Evolutionary conservation across 2,888 invertebrate genomes (phyloP).

Genomic region (Caenorhabditis sinica): DNA sequence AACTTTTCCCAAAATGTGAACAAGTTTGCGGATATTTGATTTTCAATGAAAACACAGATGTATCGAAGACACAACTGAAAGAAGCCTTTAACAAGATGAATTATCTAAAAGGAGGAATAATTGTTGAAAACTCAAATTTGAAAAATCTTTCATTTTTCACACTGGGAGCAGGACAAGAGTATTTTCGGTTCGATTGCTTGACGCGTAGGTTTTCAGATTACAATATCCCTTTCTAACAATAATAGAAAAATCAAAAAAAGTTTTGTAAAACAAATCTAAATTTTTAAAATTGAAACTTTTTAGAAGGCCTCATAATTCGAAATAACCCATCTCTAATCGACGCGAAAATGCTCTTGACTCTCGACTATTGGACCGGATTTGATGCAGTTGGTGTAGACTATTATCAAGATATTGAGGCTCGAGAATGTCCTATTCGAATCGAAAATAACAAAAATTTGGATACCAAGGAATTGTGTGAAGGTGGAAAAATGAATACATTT

Average conservation of each 20-base stretch:
- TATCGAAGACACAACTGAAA: background rate
- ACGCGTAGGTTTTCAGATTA: background rate
- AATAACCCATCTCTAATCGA: background rate
- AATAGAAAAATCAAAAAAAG: too few species aligned
- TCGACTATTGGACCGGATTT: background rate
- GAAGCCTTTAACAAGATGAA: background rate
- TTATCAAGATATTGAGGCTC: background rate
- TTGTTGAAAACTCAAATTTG: background rate
- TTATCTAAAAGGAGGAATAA: background rate
- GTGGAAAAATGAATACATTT: too few species aligned
- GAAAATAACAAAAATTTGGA: background rate
- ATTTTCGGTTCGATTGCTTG: background rate
- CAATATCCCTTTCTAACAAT: too few species aligned
- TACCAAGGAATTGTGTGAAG: too few species aligned
- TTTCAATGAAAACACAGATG: background rate
- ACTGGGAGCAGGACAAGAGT: too few species aligned
- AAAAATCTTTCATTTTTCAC: too few species aligned
- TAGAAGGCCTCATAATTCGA: conserved; percentile 1
- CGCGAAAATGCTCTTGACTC: background rate
- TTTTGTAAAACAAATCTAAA: too few species aligned
- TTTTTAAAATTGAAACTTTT: too few species aligned
- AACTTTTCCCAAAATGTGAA: background rate
- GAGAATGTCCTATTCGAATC: background rate
- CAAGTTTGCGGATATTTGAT: conserved; percentile 2
- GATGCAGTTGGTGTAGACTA: too few species aligned